Evolutionary conservation across 2,888 invertebrate species (phyloP).

Genomic region (Diarsia rubi): DNA sequence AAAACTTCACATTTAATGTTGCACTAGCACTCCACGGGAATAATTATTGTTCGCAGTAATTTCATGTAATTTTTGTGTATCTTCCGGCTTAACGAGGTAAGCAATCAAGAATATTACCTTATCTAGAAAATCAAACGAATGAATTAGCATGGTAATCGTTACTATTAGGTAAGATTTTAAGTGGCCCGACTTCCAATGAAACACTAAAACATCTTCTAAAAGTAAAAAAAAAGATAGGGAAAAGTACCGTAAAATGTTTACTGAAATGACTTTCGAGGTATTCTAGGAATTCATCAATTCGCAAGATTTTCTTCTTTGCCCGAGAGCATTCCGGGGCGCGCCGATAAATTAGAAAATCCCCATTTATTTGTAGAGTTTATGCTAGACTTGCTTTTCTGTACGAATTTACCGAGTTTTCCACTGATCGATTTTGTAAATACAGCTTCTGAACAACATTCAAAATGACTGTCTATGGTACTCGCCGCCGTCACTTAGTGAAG

Average conservation of each 20-base stretch:
- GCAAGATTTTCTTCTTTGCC: slow-evolving; percentile 79
- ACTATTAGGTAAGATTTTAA: background rate
- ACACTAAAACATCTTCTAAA: background rate
- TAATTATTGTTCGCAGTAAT: background rate
- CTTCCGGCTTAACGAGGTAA: background rate
- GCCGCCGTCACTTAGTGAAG: no score
- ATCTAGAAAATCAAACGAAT: background rate
- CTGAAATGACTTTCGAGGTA: slow-evolving; percentile 69
- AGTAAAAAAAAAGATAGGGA: slow-evolving; percentile 15
- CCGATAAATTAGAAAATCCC: slow-evolving; percentile 83
- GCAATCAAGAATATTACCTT: background rate
- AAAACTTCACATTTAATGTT: background rate
- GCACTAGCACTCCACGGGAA: background rate
- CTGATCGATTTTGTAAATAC: background rate
- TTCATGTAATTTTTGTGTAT: background rate
- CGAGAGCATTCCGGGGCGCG: slow-evolving; percentile 76
- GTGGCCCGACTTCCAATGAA: background rate
- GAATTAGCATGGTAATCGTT: background rate
- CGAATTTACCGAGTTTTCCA: background rate
- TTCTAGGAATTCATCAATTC: slow-evolving; percentile 86
- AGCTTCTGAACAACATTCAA: background rate
- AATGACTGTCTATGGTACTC: no score
- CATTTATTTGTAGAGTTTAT: slow-evolving; percentile 85
- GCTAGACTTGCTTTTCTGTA: slow-evolving; percentile 56
- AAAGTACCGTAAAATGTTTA: slow-evolving; percentile 75